Conservation (phyloP, 2,113 vertebrate species). For the Antennarius striatus region DNA sequence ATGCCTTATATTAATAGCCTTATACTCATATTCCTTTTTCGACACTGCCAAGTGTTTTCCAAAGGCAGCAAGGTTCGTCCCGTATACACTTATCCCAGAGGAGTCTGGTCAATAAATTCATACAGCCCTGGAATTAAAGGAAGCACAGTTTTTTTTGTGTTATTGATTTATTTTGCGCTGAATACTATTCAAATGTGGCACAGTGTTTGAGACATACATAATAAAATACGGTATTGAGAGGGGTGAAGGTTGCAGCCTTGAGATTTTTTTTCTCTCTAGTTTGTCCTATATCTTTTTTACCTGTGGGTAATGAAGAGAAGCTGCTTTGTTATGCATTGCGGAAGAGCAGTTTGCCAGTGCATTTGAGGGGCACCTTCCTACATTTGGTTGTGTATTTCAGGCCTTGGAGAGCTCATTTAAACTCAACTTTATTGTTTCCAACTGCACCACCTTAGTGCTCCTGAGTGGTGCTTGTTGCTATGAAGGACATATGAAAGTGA, state of each 20-base stretch:
- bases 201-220: conserved; percentile 42
- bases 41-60: conserved; percentile 26
- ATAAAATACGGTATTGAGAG: conserved; percentile 24
- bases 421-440: conserved; percentile 58
- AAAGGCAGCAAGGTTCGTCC: conserved; percentile 5
- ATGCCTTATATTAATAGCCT: conserved; percentile 25
- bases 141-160: conserved; percentile 44
- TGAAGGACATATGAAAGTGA: conserved; percentile 56
- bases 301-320: conserved; percentile 63
- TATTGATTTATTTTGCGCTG: conserved; percentile 56
- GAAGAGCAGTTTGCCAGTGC: conserved; percentile 34
- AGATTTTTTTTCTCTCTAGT: conserved; percentile 43
- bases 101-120: conserved; percentile 51
- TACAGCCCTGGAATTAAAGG: conserved; percentile 54
- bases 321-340: conserved; percentile 37
- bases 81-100: conserved; percentile 22
- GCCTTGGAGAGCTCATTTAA: conserved; percentile 73
- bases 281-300: conserved; percentile 40
- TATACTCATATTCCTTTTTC: neutral
- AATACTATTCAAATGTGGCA: conserved; percentile 48
- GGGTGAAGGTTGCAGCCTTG: conserved; percentile 57
- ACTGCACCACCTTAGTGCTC: conserved; percentile 43
- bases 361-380: conserved; percentile 62
- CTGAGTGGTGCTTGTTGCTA: conserved; percentile 62
- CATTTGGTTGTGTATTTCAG: conserved; percentile 55